A percentile compares a stretch with the other conserved stretches of the same genome.
Conservation (phyloP, 2,797 vertebrate species). For the Acropternis orthonyx region DNA sequence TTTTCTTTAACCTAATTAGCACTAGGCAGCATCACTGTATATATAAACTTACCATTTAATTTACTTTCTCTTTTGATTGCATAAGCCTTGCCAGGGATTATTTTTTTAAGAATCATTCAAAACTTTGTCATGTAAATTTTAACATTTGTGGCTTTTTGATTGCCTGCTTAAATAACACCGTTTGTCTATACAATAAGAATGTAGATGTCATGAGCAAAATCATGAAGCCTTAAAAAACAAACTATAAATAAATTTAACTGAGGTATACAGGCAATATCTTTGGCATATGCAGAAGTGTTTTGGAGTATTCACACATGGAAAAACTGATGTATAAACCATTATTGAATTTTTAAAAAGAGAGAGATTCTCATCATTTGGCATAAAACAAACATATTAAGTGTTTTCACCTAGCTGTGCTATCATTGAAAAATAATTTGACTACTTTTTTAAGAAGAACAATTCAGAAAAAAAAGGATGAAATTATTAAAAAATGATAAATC, state of each 20-base stretch:
- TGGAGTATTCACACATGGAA: neutral
- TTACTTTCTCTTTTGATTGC: neutral
- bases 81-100: neutral
- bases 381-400: neutral
- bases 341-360: neutral
- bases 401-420: neutral
- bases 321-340: neutral
- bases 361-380: neutral
- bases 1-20: neutral
- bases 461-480: neutral
- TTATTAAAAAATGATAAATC: neutral
- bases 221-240: neutral
- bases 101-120: neutral
- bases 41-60: neutral
- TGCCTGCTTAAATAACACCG: neutral
- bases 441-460: neutral
- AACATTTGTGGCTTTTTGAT: neutral
- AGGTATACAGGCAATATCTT: neutral
- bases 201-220: neutral
- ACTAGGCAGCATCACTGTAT: neutral
- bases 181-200: neutral
- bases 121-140: neutral
- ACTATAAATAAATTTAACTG: neutral
- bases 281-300: neutral
- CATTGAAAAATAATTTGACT: neutral